A percentile compares a stretch with the other conserved stretches of the same genome.
These are phyloP conservation scores for Trinorchestia longiramus DNA, from an alignment of 1,140 invertebrate species.

Conservation along the genomic window DNA sequence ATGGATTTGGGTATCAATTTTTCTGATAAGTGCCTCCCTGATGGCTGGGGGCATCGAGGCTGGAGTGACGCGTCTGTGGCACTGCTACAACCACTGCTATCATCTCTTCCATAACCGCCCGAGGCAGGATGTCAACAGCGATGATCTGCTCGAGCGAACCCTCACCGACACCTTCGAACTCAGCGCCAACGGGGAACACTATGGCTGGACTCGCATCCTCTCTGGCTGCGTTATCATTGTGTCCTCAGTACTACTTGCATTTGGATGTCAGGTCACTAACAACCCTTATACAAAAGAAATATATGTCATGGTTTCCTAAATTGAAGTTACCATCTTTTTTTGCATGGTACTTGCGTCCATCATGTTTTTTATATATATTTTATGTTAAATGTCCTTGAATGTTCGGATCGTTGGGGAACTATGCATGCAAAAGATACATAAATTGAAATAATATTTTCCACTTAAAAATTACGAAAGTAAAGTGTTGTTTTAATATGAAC, in stretches of 20 bases:
- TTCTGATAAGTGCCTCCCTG: constrained; percentile 11
- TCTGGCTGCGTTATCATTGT: background rate
- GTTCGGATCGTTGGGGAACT: too few relatives aligned
- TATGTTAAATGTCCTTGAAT: too few relatives aligned
- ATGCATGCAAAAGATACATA: too few relatives aligned
- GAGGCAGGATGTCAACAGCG: constrained; percentile 39
- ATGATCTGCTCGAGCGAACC: constrained; percentile 33
- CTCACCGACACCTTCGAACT: constrained; percentile 46
- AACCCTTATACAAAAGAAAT: background rate
- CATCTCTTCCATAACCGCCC: constrained; percentile 35
- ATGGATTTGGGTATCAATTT: constrained; percentile 34
- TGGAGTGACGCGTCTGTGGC: constrained; percentile 32
- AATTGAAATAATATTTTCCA: too few relatives aligned
- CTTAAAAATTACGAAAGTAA: too few relatives aligned
- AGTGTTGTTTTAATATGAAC: too few relatives aligned
- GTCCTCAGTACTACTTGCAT: background rate
- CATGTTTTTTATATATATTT: too few relatives aligned
- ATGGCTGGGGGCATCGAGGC: constrained; percentile 8
- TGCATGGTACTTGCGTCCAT: too few relatives aligned
- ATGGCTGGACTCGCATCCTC: constrained; percentile 23
- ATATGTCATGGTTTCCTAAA: too few relatives aligned
- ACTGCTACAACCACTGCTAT: constrained; percentile 50
- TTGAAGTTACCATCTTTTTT: too few relatives aligned
- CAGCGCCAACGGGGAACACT: constrained; percentile 18
- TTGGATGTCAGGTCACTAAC: constrained; percentile 2